Evolutionary conservation across 2,113 vertebrate genomes (phyloP), one percentile per base, ranked within the genome.

Genomic region (Muscicapa adusta): DNA sequence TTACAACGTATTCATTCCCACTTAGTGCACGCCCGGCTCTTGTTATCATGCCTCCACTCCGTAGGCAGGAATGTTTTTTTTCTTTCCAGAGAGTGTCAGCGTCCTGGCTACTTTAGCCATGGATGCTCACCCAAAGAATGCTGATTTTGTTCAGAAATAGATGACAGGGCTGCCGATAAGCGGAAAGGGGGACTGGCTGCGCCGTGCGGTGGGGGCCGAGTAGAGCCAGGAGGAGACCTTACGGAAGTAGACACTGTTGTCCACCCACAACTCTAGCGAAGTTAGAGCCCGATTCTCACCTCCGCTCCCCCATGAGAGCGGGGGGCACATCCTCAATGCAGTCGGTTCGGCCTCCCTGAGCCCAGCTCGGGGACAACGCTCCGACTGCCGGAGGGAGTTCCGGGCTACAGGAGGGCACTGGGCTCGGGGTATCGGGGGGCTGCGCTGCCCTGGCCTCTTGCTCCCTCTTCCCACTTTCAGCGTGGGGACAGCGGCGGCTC

Each of bases 181-280:
- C 76, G 14, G 16, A 45, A 47, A 65, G 23, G 4, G 23, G 14
- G 57, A 42, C 42, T 82, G 88, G n/a, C 74, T 57, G 66, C 2
- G 5, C 38, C 5, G 14, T 29, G 6, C 23, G 2, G 34, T 18
- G 68, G 20, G 71, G 47, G 34, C 11, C 48, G 5, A 48, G 20
- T 13, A 89, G 65, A 57, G n/a, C 42, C 88, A 85, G 47, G 40
- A 71, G 74, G 26, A 93, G 23, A 85, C 62, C 88, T 73, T 13
- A 60, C 2, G 5, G 60, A 84, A 72, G 53, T 20, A 45, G 17
- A 40, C 33, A 51, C 28, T 45, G 10, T 26, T 81, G 83, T 71
- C 83, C 71, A 86, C 77, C 40, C 47, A 67, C 56, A 93, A 93
- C 95, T 96, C 89, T 5, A 66, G 51, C 14, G 33, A 96, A 96